A percentile compares a stretch with the other conserved stretches of the same genome.
phyloP scores from a whole-genome alignment of 37 sponge, comb jelly and placozoan genomes.

The Ephydatia muelleri region DNA sequence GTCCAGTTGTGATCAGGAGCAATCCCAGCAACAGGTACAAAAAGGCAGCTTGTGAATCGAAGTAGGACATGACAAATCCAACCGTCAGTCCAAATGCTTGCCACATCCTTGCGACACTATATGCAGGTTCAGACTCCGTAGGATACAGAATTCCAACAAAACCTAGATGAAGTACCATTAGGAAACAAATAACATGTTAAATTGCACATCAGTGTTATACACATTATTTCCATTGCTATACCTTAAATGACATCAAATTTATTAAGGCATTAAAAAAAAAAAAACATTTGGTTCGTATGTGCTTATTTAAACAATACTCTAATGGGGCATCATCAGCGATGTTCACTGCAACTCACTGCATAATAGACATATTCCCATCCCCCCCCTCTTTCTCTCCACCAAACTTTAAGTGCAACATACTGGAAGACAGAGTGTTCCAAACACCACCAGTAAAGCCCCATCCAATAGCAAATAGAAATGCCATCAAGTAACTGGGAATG shows the following conservation, averaged over 20 bases:
- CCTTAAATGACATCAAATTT: too few species aligned
- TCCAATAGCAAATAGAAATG: conserved; percentile 24
- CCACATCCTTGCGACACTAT: conserved; percentile 24
- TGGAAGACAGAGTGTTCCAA: conserved; percentile 13
- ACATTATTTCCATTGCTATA: too few species aligned
- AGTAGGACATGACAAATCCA: conserved; percentile 3
- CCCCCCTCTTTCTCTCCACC: too few species aligned
- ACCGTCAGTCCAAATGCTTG: background rate
- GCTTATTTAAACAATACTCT: too few species aligned
- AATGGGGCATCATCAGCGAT: too few species aligned
- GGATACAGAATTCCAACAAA: conserved; percentile 37
- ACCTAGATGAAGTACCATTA: conserved; percentile 11
- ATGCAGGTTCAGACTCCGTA: conserved; percentile 9
- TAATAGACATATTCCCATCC: too few species aligned
- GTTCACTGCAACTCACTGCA: too few species aligned
- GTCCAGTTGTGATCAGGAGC: background rate
- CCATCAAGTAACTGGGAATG: conserved; percentile 20
- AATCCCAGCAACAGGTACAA: background rate
- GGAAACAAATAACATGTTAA: background rate
- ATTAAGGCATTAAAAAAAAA: too few species aligned
- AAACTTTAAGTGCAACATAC: background rate
- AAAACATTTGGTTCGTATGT: too few species aligned
- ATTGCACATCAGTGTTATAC: too few species aligned
- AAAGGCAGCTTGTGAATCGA: background rate
- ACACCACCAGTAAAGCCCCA: conserved; percentile 29